These are phyloP conservation scores for Archivesica marissinica DNA, from an alignment of 1,140 invertebrate genomes.

Conservation along the genomic window DNA sequence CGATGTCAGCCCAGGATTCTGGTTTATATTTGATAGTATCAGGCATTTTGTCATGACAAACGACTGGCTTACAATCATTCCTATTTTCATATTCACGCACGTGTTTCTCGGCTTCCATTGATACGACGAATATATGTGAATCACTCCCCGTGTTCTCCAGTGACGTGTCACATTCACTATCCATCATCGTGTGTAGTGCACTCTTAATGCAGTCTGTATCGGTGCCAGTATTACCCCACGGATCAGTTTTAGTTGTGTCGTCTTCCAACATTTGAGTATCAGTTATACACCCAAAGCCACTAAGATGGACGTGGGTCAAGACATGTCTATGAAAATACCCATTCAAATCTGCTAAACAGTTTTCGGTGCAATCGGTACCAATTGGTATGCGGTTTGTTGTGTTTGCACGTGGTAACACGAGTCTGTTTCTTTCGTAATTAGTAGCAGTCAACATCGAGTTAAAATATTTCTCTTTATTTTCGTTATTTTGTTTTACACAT, in stretches of 20 bases:
- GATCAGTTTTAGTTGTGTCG: not conserved
- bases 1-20: too few relatives aligned
- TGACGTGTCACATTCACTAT: not conserved
- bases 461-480: slow-evolving; percentile 22
- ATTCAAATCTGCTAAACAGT: not conserved
- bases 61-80: too few relatives aligned
- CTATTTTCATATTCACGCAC: not conserved
- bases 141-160: not conserved
- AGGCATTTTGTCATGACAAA: too few relatives aligned
- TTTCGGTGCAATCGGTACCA: not conserved
- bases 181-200: not conserved
- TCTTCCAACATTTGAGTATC: not conserved
- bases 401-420: not conserved
- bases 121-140: slow-evolving; percentile 6
- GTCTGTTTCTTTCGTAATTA: not conserved
- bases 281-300: not conserved
- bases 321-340: slow-evolving; percentile 25
- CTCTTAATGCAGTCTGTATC: not conserved
- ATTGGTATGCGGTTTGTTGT: not conserved
- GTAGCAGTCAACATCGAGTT: not conserved
- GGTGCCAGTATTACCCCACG: not conserved
- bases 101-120: not conserved
- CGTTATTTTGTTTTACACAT: slow-evolving; percentile 11
- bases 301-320: not conserved
- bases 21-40: too few relatives aligned